Percentiles rank a stretch among this genome's conserved stretches.
phyloP scores from a whole-genome alignment of 2,797 vertebrate genomes.

The Urosaurus nigricauda region DNA sequence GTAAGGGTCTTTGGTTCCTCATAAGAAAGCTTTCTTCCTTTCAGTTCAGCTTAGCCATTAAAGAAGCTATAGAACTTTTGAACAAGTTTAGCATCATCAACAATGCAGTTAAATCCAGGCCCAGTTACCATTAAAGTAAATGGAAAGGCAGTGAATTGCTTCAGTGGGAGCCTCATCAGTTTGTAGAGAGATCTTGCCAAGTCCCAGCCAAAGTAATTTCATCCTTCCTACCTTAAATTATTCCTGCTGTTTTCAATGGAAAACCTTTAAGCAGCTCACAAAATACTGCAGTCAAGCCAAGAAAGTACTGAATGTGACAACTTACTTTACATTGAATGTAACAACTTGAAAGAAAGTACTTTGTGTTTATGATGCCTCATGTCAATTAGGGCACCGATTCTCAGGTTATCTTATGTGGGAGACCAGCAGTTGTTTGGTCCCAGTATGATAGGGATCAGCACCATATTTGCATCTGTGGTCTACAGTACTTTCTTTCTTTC shows the following conservation, averaged over 20 bases:
- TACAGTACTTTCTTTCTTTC: no score
- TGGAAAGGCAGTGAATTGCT: slow-evolving; percentile 68
- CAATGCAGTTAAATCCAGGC: slow-evolving; percentile 48
- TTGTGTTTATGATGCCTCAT: slow-evolving; percentile 16
- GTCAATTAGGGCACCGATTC: neutral
- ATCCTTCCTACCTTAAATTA: slow-evolving; percentile 36
- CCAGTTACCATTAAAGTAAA: slow-evolving; percentile 73
- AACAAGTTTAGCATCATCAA: slow-evolving; percentile 58
- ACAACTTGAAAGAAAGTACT: slow-evolving; percentile 35
- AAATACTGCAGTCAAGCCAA: slow-evolving; percentile 54
- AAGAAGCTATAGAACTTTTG: slow-evolving; percentile 56
- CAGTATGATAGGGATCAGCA: neutral
- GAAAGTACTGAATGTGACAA: slow-evolving; percentile 60
- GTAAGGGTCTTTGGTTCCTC: neutral
- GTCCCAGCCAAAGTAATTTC: slow-evolving; percentile 71
- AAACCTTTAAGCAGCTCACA: slow-evolving; percentile 55
- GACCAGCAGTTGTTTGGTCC: neutral
- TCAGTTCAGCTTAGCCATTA: slow-evolving; percentile 28
- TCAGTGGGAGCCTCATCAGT: slow-evolving; percentile 65
- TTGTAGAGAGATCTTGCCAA: slow-evolving; percentile 61
- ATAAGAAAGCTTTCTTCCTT: neutral
- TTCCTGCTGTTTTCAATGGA: slow-evolving; percentile 50
- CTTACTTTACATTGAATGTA: slow-evolving; percentile 43
- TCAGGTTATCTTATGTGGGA: no score
- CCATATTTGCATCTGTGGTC: no score